phyloP scores from a whole-genome alignment of 2,888 invertebrate species.

The Oscheius onirici region DNA sequence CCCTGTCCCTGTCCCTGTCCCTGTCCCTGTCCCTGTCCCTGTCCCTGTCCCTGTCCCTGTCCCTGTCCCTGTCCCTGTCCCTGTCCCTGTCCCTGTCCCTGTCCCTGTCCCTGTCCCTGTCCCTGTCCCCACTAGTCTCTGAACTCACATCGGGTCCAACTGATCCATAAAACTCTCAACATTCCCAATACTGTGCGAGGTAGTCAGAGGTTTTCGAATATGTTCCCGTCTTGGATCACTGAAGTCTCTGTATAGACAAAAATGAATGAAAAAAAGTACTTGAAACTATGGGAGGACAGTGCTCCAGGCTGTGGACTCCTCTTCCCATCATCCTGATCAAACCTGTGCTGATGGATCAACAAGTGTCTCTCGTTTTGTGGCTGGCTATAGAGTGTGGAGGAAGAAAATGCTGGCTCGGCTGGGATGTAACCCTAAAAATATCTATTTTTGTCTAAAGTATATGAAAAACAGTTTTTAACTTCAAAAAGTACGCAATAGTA shows the following conservation, averaged over 20 bases:
- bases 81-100: background rate
- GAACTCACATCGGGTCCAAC: conserved; percentile 42
- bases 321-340: conserved; percentile 25
- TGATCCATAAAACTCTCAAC: conserved; percentile 53
- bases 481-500: no score
- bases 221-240: conserved; percentile 42
- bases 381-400: conserved; percentile 22
- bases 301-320: conserved; percentile 34
- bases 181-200: conserved; percentile 63
- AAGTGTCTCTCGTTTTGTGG: conserved; percentile 3
- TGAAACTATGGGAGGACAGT: conserved; percentile 36
- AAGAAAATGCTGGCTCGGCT: conserved; percentile 1
- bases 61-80: background rate
- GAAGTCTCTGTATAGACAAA: background rate
- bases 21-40: background rate
- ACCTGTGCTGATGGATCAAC: conserved; percentile 11
- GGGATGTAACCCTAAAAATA: conserved; percentile 20
- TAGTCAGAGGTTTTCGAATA: conserved; percentile 44
- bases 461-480: no score
- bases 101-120: background rate
- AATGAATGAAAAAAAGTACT: conserved; percentile 1
- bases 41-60: background rate
- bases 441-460: no score
- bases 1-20: background rate
- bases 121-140: no score